Evolutionary conservation across 30 jellyfish, hydroid and myxozoan species (phyloP).

Genomic region (Turritopsis rubra): DNA sequence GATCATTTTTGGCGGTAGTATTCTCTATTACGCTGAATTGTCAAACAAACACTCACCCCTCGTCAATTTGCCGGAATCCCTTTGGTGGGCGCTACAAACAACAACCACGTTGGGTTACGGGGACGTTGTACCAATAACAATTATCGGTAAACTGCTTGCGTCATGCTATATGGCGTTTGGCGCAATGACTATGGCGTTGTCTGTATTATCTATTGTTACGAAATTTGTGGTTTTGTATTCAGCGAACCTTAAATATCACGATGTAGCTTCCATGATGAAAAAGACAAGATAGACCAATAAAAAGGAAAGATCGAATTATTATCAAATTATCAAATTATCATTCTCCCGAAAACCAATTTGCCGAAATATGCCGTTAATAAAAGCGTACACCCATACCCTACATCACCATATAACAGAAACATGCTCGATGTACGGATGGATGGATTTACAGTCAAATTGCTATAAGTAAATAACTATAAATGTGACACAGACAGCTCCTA

Average conservation of each 20-base stretch:
- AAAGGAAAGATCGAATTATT: too few relatives aligned
- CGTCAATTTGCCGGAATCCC: slow-evolving; percentile 71
- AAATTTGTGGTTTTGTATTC: slow-evolving; percentile 55
- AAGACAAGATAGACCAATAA: too few relatives aligned
- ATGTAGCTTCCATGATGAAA: too few relatives aligned
- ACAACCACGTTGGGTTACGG: slow-evolving; percentile 90
- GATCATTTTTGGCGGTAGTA: slow-evolving; percentile 77
- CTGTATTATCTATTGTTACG: slow-evolving; percentile 86
- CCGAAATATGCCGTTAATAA: too few relatives aligned
- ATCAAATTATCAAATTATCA: too few relatives aligned
- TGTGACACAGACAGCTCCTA: too few relatives aligned
- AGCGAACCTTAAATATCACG: not conserved
- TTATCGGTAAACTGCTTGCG: slow-evolving; percentile 72
- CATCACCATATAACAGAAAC: too few relatives aligned
- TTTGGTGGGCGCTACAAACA: slow-evolving; percentile 99
- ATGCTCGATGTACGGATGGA: too few relatives aligned
- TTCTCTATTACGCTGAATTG: slow-evolving; percentile 54
- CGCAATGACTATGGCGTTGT: slow-evolving; percentile 90
- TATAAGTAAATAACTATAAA: too few relatives aligned
- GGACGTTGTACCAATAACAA: slow-evolving; percentile 77
- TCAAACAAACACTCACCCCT: slow-evolving; percentile 31
- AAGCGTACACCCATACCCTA: too few relatives aligned
- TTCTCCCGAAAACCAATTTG: too few relatives aligned
- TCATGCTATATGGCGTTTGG: slow-evolving; percentile 86
- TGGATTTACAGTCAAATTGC: too few relatives aligned